Evolutionary conservation across 2,888 invertebrate species (phyloP), one percentile per base, ranked within the genome.

Genomic region (Drosophila stalkeri): DNA sequence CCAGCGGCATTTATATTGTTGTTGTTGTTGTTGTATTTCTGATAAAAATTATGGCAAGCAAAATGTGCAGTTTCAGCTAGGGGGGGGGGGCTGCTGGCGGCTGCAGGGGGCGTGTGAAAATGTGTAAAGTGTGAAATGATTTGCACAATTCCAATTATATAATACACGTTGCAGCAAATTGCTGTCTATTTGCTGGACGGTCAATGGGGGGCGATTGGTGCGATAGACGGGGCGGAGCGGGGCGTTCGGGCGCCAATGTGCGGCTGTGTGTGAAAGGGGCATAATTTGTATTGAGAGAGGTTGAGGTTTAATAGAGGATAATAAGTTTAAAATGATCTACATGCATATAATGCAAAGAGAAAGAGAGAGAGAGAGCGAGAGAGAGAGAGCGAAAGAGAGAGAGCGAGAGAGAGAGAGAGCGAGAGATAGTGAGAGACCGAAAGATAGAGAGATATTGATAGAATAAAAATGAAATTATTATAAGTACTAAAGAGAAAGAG

Each of bases 131-230:
- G 65, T 64, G 62, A 81, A 75, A 81, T 84, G 69, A 86, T 85
- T 82, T 84, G 59, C 62, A 70, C 82, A 77, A 54, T 66, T 78
- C 64, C 85, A 84, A 84, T 86, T 86, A 86, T n/a, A 49, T 54
- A 31, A 35, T 35, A 56, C 47, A 65, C 65, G 39, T 33, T 49
- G 16, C 64, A 43, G 27, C 49, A 27, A 49, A 49, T 27, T 49
- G 20, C 49, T 23, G n/a, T 14, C n/a, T 27, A 39, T 55, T n/a
- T 39, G 23, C 35, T 7, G 35, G 52, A 3, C 35, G 20, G 8
- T 14, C 20, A 18, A 3, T 33, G 33, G 8, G 41, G 12, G 16
- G 12, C 11, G 11, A 12, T 9, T n/a, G 31, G 27, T 27, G 27
- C 5, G 27, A n/a, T n/a, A n/a, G n/a, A 0, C 3, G 27, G 5